Percentiles rank a stretch among this genome's conserved stretches.
Conservation (phyloP, 2,797 vertebrate genomes). For the Neostethus bicornis region DNA sequence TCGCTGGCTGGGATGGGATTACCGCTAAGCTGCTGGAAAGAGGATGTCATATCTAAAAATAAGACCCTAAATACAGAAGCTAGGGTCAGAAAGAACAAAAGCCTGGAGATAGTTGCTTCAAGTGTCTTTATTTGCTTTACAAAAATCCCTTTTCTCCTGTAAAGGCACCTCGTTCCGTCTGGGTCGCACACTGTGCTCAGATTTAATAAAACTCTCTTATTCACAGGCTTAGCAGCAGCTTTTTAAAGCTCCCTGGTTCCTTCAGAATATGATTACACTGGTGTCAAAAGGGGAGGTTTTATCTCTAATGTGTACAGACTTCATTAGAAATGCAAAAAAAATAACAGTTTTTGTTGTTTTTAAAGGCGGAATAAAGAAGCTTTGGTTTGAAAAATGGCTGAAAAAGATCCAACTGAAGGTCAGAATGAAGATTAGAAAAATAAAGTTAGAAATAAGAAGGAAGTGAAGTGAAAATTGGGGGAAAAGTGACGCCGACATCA, state of each 20-base stretch:
- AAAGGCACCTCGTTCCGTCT: conserved; percentile 38
- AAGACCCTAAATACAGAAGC: conserved; percentile 42
- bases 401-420: conserved; percentile 26
- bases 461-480: conserved; percentile 23
- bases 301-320: conserved; percentile 9
- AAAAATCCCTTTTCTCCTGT: conserved; percentile 36
- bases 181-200: conserved; percentile 29
- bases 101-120: conserved; percentile 31
- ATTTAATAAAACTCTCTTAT: conserved; percentile 34
- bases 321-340: conserved; percentile 37
- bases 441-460: conserved; percentile 26
- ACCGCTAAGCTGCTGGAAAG: conserved; percentile 46
- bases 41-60: conserved; percentile 52
- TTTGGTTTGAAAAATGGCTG: conserved; percentile 7
- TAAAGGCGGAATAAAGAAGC: conserved; percentile 10
- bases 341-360: conserved; percentile 10
- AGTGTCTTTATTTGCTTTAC: conserved; percentile 44
- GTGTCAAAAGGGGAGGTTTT: conserved; percentile 36
- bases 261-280: conserved; percentile 32
- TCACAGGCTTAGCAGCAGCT: conserved; percentile 29
- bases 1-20: conserved; percentile 50
- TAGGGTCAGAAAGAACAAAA: conserved; percentile 49
- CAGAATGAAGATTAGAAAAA: conserved; percentile 29
- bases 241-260: conserved; percentile 26
- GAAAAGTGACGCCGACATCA: conserved; percentile 46